phyloP scores from a whole-genome alignment of 2,797 vertebrate species.

The Sphenodon punctatus region DNA sequence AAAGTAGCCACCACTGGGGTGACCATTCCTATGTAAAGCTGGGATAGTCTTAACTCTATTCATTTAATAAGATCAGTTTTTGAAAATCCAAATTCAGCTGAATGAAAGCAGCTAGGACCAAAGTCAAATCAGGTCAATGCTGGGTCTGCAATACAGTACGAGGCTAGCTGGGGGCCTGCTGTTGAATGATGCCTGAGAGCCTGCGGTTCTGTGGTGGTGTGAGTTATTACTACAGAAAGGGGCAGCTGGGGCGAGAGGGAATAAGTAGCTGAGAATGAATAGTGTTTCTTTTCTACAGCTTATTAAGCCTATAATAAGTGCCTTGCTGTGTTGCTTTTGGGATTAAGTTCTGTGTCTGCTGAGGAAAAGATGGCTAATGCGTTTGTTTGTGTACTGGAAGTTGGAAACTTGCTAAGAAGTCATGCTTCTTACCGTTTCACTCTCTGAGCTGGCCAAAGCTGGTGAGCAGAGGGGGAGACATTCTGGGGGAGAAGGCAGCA shows the following conservation, averaged over 20 bases:
- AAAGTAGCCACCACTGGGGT: too few species aligned
- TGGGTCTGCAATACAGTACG: constrained; percentile 1
- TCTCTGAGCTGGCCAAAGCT: neutral
- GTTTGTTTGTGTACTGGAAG: constrained; percentile 31
- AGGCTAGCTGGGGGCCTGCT: constrained; percentile 5
- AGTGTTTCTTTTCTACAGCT: constrained; percentile 45
- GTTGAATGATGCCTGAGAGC: neutral
- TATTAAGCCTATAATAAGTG: constrained; percentile 31
- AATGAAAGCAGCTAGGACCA: neutral
- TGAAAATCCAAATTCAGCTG: neutral
- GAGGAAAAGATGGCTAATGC: constrained; percentile 24
- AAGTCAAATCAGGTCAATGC: constrained; percentile 51
- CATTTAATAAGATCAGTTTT: neutral
- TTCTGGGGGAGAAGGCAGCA: neutral
- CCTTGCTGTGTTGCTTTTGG: constrained; percentile 52
- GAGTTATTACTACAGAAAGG: neutral
- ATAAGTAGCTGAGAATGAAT: constrained; percentile 26
- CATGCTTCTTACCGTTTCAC: neutral
- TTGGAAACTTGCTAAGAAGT: constrained; percentile 29
- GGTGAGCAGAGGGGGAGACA: neutral
- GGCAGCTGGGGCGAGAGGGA: neutral
- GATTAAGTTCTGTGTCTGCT: constrained; percentile 22
- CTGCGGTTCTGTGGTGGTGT: constrained; percentile 31
- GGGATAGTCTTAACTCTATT: neutral
- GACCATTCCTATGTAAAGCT: too few species aligned